A percentile compares a stretch with the other conserved stretches of the same genome.
phyloP scores from a whole-genome alignment of 2,113 vertebrate genomes.

The Aleadryas rufinucha region DNA sequence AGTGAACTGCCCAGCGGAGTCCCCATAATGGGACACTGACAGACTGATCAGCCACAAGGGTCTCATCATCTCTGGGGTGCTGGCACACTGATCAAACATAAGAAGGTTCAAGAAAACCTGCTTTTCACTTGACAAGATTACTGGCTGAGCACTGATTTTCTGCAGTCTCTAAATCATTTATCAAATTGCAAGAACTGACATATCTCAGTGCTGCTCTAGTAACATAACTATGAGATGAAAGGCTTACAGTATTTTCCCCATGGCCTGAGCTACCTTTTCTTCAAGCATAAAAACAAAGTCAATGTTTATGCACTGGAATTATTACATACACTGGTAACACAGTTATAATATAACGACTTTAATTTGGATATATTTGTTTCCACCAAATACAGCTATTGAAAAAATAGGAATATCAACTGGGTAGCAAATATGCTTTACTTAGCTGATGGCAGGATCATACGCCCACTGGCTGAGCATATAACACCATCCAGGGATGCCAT shows the following conservation, averaged over 20 bases:
- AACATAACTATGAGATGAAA: background rate
- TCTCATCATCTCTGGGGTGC: background rate
- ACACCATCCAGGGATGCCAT: background rate
- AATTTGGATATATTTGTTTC: background rate
- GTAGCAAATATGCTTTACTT: background rate
- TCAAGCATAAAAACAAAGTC: background rate
- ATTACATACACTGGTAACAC: background rate
- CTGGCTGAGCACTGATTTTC: background rate
- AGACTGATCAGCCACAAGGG: background rate
- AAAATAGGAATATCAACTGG: background rate
- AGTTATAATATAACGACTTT: background rate
- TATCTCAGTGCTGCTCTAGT: background rate
- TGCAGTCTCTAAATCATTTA: background rate
- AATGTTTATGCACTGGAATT: background rate
- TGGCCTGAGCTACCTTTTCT: background rate
- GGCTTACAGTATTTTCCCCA: background rate
- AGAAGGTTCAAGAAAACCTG: background rate
- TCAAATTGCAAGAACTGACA: background rate
- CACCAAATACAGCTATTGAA: background rate
- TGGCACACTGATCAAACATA: background rate
- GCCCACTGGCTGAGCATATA: background rate
- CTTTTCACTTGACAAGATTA: background rate
- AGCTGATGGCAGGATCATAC: background rate
- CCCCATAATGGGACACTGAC: fast-evolving
- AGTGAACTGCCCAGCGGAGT: background rate